phyloP scores from a whole-genome alignment of 2,888 invertebrate genomes.

The Ectemnius cavifrons region DNA sequence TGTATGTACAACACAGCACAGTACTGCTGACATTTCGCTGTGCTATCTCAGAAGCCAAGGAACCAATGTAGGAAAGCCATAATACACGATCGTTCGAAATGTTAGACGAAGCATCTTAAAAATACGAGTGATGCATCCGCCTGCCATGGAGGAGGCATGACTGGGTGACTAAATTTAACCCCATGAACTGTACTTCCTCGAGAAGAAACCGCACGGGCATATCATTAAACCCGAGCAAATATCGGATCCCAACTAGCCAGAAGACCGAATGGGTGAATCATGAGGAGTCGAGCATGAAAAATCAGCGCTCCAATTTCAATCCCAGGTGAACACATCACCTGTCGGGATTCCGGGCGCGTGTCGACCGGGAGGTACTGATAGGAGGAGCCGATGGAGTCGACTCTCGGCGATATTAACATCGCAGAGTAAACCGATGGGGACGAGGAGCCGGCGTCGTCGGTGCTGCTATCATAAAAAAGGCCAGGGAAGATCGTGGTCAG shows the following conservation, averaged over 20 bases:
- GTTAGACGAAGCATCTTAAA: not conserved
- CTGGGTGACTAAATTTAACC: slow-evolving; percentile 46
- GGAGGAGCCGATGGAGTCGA: slow-evolving; percentile 35
- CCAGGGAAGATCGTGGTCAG: slow-evolving; percentile 41
- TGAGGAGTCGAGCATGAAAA: slow-evolving; percentile 29
- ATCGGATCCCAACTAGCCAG: too few relatives aligned
- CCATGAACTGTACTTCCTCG: slow-evolving; percentile 8
- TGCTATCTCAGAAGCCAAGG: too few relatives aligned
- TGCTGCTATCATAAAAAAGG: slow-evolving; percentile 54
- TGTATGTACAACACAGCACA: too few relatives aligned
- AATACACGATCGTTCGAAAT: too few relatives aligned
- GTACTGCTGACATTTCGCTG: too few relatives aligned
- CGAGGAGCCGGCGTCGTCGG: slow-evolving; percentile 20
- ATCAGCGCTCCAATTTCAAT: slow-evolving; percentile 46
- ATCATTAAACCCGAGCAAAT: too few relatives aligned
- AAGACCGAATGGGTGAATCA: slow-evolving; percentile 20
- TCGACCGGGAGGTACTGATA: slow-evolving; percentile 36
- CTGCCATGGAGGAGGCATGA: slow-evolving; percentile 22
- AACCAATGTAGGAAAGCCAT: too few relatives aligned
- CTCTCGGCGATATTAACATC: slow-evolving; percentile 16
- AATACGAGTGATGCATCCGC: slow-evolving; percentile 24
- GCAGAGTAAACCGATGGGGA: slow-evolving; percentile 17
- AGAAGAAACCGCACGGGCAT: too few relatives aligned
- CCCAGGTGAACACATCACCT: slow-evolving; percentile 45
- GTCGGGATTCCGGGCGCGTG: slow-evolving; percentile 43